A percentile compares a stretch with the other conserved stretches of the same genome.
Evolutionary conservation across 1,140 invertebrate species (phyloP).

Genomic region (Scaptodrosophila lebanonensis): DNA sequence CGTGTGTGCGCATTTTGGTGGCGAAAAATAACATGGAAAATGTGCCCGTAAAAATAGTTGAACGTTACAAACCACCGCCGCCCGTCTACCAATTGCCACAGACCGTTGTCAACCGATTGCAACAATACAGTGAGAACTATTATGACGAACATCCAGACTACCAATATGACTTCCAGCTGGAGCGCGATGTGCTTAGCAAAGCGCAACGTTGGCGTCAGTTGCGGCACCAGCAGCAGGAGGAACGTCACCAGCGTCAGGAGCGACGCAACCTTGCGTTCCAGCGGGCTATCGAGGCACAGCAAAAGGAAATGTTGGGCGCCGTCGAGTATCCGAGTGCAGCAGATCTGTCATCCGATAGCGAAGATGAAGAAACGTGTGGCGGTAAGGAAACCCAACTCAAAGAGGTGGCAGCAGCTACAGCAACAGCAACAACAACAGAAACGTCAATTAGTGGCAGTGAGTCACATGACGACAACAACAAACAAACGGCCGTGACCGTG

Average conservation of each 20-base stretch:
- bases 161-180: slow-evolving; percentile 85
- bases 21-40: slow-evolving; percentile 82
- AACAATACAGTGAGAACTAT: slow-evolving; percentile 81
- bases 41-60: slow-evolving; percentile 90
- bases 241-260: slow-evolving; percentile 80
- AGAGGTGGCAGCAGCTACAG: slow-evolving; percentile 11
- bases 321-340: slow-evolving; percentile 80
- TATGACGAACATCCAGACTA: slow-evolving; percentile 78
- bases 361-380: slow-evolving; percentile 24
- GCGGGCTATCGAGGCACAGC: slow-evolving; percentile 79
- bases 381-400: no score
- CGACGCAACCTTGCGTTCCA: slow-evolving; percentile 78
- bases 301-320: slow-evolving; percentile 80
- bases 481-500: slow-evolving; percentile 54
- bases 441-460: slow-evolving; percentile 17
- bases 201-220: slow-evolving; percentile 83
- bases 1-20: slow-evolving; percentile 47
- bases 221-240: slow-evolving; percentile 80
- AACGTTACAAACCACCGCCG: slow-evolving; percentile 88
- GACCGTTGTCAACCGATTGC: slow-evolving; percentile 81
- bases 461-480: slow-evolving; percentile 34
- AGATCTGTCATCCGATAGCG: slow-evolving; percentile 63
- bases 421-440: slow-evolving; percentile 3
- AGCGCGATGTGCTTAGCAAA: slow-evolving; percentile 83
- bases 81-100: slow-evolving; percentile 52